Evolutionary conservation across 2,113 vertebrate species (phyloP).

Genomic region (Sander vitreus): DNA sequence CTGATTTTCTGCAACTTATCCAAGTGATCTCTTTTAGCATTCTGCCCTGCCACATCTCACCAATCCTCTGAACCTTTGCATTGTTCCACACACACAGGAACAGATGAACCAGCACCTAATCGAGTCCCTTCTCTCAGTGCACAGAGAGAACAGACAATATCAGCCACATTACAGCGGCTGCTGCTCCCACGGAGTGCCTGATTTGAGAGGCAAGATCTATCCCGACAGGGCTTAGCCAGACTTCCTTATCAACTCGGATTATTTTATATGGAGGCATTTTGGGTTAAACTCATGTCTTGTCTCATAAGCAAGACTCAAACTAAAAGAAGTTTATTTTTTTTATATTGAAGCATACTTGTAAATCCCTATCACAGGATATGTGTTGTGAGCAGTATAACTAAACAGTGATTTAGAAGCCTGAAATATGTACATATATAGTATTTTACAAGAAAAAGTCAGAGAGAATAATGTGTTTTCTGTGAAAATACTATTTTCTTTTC

Average conservation of each 20-base stretch:
- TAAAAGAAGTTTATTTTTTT: neutral
- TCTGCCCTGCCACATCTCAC: constrained; percentile 44
- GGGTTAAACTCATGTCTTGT: neutral
- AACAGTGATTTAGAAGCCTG: neutral
- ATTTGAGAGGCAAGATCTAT: constrained; percentile 62
- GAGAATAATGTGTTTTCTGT: too few relatives aligned
- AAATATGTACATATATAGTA: too few relatives aligned
- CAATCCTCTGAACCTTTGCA: constrained; percentile 67
- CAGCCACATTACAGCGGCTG: constrained; percentile 70
- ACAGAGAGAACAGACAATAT: constrained; percentile 83
- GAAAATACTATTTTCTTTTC: too few relatives aligned
- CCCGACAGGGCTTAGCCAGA: constrained; percentile 72
- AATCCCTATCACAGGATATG: neutral
- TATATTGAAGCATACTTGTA: neutral
- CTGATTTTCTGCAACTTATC: neutral
- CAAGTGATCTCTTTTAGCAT: constrained; percentile 24
- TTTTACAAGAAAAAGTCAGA: too few relatives aligned
- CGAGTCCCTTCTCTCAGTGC: constrained; percentile 76
- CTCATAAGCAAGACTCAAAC: neutral
- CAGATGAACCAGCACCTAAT: constrained; percentile 83
- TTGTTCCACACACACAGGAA: constrained; percentile 79
- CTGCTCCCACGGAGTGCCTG: constrained; percentile 39
- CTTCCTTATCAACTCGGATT: constrained; percentile 57
- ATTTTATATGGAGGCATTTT: constrained; percentile 39
- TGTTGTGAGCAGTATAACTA: neutral